phyloP scores from a whole-genome alignment of 1,140 invertebrate genomes.

The Linepithema humile region DNA sequence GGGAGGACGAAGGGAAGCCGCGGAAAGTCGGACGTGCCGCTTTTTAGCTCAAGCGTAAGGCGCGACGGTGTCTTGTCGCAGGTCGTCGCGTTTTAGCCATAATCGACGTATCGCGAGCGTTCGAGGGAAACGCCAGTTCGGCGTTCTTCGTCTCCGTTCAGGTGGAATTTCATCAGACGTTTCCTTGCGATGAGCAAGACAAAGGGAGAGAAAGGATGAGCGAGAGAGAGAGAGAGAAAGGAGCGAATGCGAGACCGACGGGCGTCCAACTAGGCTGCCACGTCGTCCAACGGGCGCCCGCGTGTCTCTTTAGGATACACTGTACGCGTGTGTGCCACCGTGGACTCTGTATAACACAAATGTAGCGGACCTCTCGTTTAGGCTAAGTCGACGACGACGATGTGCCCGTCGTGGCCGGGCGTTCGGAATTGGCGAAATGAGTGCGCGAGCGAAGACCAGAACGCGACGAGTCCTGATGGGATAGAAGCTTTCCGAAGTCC shows the following conservation, averaged over 20 bases:
- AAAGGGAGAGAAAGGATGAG: not conserved
- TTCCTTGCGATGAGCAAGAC: not conserved
- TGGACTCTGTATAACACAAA: constrained; percentile 56
- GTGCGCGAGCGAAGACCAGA: constrained; percentile 37
- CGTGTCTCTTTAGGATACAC: constrained; percentile 32
- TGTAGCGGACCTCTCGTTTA: constrained; percentile 60
- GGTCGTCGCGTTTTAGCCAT: constrained; percentile 66
- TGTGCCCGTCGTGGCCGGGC: constrained; percentile 33
- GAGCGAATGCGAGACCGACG: constrained; percentile 30
- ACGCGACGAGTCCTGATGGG: constrained; percentile 59
- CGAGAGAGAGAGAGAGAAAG: not conserved
- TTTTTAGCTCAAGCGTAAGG: constrained; percentile 62
- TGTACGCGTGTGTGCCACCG: constrained; percentile 36
- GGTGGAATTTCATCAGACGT: constrained; percentile 36
- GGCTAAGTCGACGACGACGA: constrained; percentile 59
- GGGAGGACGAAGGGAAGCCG: not conserved
- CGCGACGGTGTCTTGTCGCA: constrained; percentile 20
- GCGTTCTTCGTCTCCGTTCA: constrained; percentile 55
- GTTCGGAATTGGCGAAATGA: constrained; percentile 44
- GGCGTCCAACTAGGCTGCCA: constrained; percentile 30
- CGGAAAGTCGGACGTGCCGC: constrained; percentile 23
- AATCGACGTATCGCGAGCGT: constrained; percentile 53
- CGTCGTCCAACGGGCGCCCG: constrained; percentile 29
- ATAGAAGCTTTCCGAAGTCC: constrained; percentile 38
- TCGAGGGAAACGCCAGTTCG: not conserved